Evolutionary conservation across 2,797 vertebrate species (phyloP).

Genomic region (Acanthurus leucopareius): DNA sequence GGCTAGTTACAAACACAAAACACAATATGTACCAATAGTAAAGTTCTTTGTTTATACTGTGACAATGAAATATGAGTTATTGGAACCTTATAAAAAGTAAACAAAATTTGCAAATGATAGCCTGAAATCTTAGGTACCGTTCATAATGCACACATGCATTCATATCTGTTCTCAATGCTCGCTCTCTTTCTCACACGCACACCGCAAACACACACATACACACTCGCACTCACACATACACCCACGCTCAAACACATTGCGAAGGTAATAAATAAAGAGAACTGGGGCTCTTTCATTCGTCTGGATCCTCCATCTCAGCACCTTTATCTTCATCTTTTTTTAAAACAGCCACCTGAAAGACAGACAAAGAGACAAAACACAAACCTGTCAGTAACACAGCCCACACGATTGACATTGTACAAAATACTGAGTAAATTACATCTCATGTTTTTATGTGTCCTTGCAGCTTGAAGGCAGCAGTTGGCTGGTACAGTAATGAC

Average conservation of each 20-base stretch:
- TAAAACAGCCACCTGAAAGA: constrained; percentile 75
- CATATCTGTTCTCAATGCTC: constrained; percentile 37
- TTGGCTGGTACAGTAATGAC: not conserved
- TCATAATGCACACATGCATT: constrained; percentile 67
- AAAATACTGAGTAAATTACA: not conserved
- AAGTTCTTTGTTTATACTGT: constrained; percentile 75
- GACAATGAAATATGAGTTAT: constrained; percentile 77
- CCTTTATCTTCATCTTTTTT: constrained; percentile 58
- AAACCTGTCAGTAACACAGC: constrained; percentile 28
- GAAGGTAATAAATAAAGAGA: constrained; percentile 88
- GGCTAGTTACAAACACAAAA: constrained; percentile 82
- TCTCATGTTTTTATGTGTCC: not conserved
- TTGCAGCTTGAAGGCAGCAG: constrained; percentile 8
- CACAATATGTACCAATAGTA: constrained; percentile 79
- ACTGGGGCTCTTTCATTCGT: constrained; percentile 74
- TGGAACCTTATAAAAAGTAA: constrained; percentile 83
- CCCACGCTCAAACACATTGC: constrained; percentile 33
- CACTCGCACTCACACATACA: constrained; percentile 10
- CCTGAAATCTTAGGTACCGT: constrained; percentile 72
- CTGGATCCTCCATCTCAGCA: constrained; percentile 60
- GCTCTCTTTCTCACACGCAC: constrained; percentile 32
- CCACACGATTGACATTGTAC: not conserved
- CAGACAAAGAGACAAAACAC: constrained; percentile 49
- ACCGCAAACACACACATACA: constrained; percentile 15
- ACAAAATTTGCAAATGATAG: constrained; percentile 80